Evolutionary conservation across 92 coral and sea anemone species (phyloP), one percentile per base, ranked within the genome.

Genomic region (Phymanthus crucifer): DNA sequence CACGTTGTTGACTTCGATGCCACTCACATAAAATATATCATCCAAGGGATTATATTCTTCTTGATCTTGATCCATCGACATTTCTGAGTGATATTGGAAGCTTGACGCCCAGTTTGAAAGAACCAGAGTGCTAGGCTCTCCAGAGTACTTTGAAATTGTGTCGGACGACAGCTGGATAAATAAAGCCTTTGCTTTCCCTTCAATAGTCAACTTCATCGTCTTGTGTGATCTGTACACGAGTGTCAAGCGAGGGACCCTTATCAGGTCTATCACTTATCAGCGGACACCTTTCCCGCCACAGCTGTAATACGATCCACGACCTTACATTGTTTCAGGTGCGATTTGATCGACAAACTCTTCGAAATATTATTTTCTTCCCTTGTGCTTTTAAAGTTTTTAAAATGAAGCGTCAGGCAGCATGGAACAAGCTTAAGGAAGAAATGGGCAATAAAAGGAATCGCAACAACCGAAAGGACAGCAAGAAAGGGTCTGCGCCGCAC

Each of bases 391-490:
- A 50, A 50, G 19, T 14, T 50, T 50, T 50, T 21, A 75, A 26
- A 64, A 75, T 56, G 79, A 86, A 40, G 76, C 54, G 83, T 32
- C 74, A 86, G 72, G 37, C 24, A 56, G 66, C 73, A 9, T 85
- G 86, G 86, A 80, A 73, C 40, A 66, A 70, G 72, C 78, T 80
- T 21, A 38, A 86, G 40, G 77, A 81, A 5, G 68, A 86, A 67
- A 82, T 76, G 90, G 76, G 54, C n/a, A 38, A 67, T 3, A 83
- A 83, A 48, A 31, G 82, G 58, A 70, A 32, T 45, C 40, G 46
- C 18, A 17, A 50, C 29, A 35, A 74, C 65, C 34, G 54, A 21
- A 48, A 72, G 56, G 64, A 40, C 35, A 77, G 77, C 34, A 72
- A 74, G 11, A 45, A 73, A 61, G 84, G 84, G 31, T 72, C 78